Evolutionary conservation across 2,888 invertebrate species (phyloP).

Genomic region (Drosophila neotestacea): DNA sequence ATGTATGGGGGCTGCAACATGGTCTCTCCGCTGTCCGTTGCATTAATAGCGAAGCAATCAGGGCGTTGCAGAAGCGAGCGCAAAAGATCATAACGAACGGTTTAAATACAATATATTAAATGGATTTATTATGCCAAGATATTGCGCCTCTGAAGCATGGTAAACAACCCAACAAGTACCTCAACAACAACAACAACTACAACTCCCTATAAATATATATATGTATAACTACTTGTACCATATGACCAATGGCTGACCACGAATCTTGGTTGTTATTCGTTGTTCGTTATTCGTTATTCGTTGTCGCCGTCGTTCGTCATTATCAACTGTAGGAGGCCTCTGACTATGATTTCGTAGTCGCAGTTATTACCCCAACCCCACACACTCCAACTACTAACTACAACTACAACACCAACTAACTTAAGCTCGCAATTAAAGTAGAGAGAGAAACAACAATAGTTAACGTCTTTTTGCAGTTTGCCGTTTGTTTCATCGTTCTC

Average conservation of each 20-base stretch:
- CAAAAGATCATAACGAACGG: constrained; percentile 79
- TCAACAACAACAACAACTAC: constrained; percentile 12
- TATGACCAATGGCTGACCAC: constrained; percentile 52
- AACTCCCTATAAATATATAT: neutral
- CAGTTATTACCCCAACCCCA: constrained; percentile 68
- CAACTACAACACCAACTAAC: neutral
- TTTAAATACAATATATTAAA: constrained; percentile 80
- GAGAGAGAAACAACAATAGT: constrained; percentile 48
- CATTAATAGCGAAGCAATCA: constrained; percentile 79
- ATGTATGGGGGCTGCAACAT: constrained; percentile 37
- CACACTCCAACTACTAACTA: neutral
- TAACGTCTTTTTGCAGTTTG: constrained; percentile 67
- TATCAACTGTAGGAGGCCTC: constrained; percentile 23
- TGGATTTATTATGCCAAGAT: constrained; percentile 80
- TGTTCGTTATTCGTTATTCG: constrained; percentile 5
- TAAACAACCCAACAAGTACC: constrained; percentile 28
- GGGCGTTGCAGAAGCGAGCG: constrained; percentile 78
- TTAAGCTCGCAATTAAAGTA: constrained; percentile 52
- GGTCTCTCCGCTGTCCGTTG: constrained; percentile 58
- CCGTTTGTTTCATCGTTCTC: constrained; percentile 81
- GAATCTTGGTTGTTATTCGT: constrained; percentile 23
- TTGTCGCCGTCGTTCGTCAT: constrained; percentile 15
- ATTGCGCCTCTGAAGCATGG: constrained; percentile 64
- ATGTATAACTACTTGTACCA: constrained; percentile 18
- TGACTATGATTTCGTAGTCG: constrained; percentile 64